Percentiles rank a stretch among this genome's conserved stretches.
phyloP scores from a whole-genome alignment of 2,113 vertebrate genomes.

The Notiomystis cincta region DNA sequence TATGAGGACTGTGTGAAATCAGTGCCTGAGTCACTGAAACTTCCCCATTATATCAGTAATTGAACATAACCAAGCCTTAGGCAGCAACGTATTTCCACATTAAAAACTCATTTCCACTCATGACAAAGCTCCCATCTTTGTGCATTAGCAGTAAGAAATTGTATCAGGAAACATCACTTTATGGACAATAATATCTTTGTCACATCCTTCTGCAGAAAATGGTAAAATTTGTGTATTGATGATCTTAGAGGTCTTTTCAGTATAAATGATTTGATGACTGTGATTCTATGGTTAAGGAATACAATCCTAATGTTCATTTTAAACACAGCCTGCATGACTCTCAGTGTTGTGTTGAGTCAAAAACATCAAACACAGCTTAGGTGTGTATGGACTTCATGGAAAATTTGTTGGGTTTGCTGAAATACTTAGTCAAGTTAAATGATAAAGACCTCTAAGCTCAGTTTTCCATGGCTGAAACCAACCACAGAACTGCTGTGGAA shows the following conservation, averaged over 20 bases:
- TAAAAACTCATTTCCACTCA: not conserved
- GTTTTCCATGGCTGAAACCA: not conserved
- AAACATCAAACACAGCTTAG: not conserved
- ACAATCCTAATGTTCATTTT: not conserved
- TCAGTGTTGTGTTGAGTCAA: not conserved
- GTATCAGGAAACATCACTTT: not conserved
- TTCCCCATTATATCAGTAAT: not conserved
- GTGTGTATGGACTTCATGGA: accelerated
- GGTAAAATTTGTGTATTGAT: not conserved
- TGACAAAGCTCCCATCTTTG: not conserved
- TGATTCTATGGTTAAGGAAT: not conserved
- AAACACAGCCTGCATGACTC: not conserved
- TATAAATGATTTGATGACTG: not conserved
- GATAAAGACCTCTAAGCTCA: not conserved
- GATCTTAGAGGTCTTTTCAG: not conserved
- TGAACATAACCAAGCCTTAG: not conserved
- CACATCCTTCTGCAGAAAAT: not conserved
- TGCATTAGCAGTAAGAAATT: not conserved
- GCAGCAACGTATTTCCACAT: not conserved
- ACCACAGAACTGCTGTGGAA: not conserved
- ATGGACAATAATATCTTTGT: not conserved
- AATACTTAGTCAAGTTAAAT: not conserved
- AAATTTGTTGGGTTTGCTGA: not conserved
- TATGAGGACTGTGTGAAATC: not conserved
- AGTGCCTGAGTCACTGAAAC: not conserved